Conservation (phyloP, 2,113 vertebrate genomes). For the Triplophysa tibetana region DNA sequence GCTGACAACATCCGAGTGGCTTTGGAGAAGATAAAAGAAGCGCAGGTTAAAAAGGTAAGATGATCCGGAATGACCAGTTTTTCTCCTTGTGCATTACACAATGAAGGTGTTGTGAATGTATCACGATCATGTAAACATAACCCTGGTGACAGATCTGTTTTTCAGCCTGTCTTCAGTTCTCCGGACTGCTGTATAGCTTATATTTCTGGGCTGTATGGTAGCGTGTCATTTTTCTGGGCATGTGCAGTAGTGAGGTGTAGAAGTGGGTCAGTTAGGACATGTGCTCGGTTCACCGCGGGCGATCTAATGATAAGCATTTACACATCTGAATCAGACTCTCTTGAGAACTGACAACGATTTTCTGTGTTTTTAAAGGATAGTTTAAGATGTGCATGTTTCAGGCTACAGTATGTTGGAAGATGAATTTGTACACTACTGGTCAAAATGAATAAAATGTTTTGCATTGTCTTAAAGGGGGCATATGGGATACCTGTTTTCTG, state of each 20-base stretch:
- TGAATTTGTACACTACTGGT: not conserved
- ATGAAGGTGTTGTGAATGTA: not conserved
- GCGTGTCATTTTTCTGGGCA: slow-evolving; percentile 5
- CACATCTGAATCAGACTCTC: slow-evolving; percentile 5
- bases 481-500: no score
- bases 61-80: not conserved
- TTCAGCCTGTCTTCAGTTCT: not conserved
- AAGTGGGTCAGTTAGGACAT: slow-evolving; percentile 36
- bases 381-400: no score
- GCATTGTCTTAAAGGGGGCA: no score
- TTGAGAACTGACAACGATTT: slow-evolving; percentile 17
- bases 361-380: not conserved
- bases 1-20: slow-evolving; percentile 89
- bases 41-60: slow-evolving; percentile 87
- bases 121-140: not conserved
- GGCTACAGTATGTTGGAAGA: not conserved
- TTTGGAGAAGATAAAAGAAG: slow-evolving; percentile 90
- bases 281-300: not conserved
- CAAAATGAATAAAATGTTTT: no score
- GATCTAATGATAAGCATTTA: slow-evolving; percentile 34
- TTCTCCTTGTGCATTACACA: not conserved
- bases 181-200: no score
- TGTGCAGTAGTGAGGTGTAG: slow-evolving; percentile 22
- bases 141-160: not conserved
- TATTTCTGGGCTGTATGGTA: not conserved